Conservation (phyloP, 2,797 vertebrate species). For the Oryzias dopingdopingensis region DNA sequence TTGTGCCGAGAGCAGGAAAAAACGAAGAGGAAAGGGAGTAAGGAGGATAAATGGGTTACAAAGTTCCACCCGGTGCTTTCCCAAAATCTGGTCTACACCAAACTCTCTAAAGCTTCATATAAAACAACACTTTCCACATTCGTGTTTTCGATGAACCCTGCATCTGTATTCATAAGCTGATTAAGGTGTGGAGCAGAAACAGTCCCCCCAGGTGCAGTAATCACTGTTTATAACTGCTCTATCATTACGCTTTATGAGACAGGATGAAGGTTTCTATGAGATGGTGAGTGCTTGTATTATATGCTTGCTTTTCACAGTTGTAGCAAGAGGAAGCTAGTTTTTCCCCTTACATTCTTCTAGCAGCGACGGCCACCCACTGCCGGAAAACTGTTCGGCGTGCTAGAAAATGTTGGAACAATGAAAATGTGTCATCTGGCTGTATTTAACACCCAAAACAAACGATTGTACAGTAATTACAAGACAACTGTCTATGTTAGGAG, state of each 20-base stretch:
- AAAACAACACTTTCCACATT: slow-evolving; percentile 17
- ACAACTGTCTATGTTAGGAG: slow-evolving; percentile 52
- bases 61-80: slow-evolving; percentile 57
- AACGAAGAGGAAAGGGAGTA: slow-evolving; percentile 34
- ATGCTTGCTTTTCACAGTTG: slow-evolving; percentile 57
- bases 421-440: slow-evolving; percentile 56
- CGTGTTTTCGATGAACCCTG: slow-evolving; percentile 53
- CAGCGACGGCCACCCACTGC: slow-evolving; percentile 60
- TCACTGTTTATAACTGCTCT: slow-evolving; percentile 69
- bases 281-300: slow-evolving; percentile 57
- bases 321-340: slow-evolving; percentile 57
- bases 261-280: slow-evolving; percentile 65
- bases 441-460: slow-evolving; percentile 71
- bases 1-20: slow-evolving; percentile 15
- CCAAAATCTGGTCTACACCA: slow-evolving; percentile 41
- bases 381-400: slow-evolving; percentile 61
- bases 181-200: slow-evolving; percentile 15
- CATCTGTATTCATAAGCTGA: slow-evolving; percentile 37
- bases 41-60: slow-evolving; percentile 59
- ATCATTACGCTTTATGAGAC: slow-evolving; percentile 78
- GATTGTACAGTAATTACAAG: slow-evolving; percentile 67
- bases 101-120: slow-evolving; percentile 57
- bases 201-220: slow-evolving; percentile 51
- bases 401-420: slow-evolving; percentile 64
- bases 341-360: slow-evolving; percentile 66